Percentiles rank a stretch among this genome's conserved stretches.
These are phyloP conservation scores for Vanessa atalanta DNA, from an alignment of 1,140 invertebrate species.

Conservation along the genomic window DNA sequence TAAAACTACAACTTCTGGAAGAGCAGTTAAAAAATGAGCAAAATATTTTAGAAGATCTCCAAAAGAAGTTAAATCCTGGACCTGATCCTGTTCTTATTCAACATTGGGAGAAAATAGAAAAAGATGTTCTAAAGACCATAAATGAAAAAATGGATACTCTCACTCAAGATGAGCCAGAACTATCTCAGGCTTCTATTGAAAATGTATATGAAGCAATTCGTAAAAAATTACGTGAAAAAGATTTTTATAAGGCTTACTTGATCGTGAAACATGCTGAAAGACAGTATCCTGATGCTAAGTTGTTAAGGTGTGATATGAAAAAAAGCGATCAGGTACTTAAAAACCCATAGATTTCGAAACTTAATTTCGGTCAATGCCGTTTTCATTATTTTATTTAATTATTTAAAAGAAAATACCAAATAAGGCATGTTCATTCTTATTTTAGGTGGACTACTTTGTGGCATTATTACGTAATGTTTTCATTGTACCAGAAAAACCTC, in stretches of 20 bases:
- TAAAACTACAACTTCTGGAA: constrained; percentile 82
- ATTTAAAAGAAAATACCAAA: background rate
- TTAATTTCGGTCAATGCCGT: background rate
- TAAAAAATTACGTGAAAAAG: constrained; percentile 60
- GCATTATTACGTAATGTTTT: constrained; percentile 71
- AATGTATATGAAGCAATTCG: constrained; percentile 73
- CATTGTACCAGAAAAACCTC: constrained; percentile 61
- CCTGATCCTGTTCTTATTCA: constrained; percentile 68
- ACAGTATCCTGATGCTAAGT: constrained; percentile 74
- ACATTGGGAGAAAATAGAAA: constrained; percentile 74
- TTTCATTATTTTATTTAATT: too few species aligned
- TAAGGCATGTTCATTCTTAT: constrained; percentile 3
- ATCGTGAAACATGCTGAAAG: constrained; percentile 74
- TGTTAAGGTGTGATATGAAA: constrained; percentile 74
- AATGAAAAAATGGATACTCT: constrained; percentile 70
- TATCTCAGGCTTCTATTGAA: constrained; percentile 70
- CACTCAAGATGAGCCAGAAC: constrained; percentile 73
- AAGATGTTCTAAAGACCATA: constrained; percentile 62
- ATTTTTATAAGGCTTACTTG: constrained; percentile 76
- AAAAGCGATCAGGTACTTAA: constrained; percentile 73
- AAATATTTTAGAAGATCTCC: constrained; percentile 82
- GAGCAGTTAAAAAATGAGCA: constrained; percentile 82
- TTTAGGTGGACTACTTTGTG: constrained; percentile 75
- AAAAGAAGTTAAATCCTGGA: constrained; percentile 77
- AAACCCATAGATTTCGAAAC: background rate